Percentiles rank a stretch among this genome's conserved stretches.
phyloP scores from a whole-genome alignment of 2,797 vertebrate species.

The Oophaga sylvatica region DNA sequence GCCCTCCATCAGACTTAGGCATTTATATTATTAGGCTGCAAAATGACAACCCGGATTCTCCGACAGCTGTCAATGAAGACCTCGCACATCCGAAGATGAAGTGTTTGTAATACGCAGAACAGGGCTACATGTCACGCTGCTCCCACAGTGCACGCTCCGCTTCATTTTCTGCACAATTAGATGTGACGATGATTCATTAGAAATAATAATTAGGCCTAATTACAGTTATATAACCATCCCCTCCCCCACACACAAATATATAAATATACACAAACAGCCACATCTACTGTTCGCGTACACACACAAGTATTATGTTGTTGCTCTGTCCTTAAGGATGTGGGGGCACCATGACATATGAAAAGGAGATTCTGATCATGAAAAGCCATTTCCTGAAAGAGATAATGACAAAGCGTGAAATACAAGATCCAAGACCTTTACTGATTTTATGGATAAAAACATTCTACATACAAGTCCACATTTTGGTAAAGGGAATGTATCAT shows the following conservation, averaged over 20 bases:
- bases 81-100: neutral
- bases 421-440: too few relatives aligned
- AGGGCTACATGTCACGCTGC: conserved; percentile 14
- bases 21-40: neutral
- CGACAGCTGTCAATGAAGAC: conserved; percentile 3
- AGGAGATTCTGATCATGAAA: too few relatives aligned
- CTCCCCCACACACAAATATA: conserved; percentile 35
- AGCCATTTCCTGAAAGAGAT: too few relatives aligned
- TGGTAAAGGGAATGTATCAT: too few relatives aligned
- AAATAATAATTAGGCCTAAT: conserved; percentile 58
- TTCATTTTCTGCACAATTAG: conserved; percentile 41
- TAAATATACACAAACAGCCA: conserved; percentile 40
- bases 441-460: too few relatives aligned
- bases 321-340: too few relatives aligned
- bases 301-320: neutral
- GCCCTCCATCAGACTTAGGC: neutral
- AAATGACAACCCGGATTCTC: neutral
- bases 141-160: neutral
- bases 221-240: conserved; percentile 44
- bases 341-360: too few relatives aligned
- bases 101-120: neutral
- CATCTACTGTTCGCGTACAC: conserved; percentile 15
- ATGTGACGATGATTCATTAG: conserved; percentile 56
- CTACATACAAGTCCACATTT: too few relatives aligned
- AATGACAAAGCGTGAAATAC: too few relatives aligned